These are phyloP conservation scores for Brevimyrus niger DNA, from an alignment of 2,113 vertebrate species.

Conservation along the genomic window DNA sequence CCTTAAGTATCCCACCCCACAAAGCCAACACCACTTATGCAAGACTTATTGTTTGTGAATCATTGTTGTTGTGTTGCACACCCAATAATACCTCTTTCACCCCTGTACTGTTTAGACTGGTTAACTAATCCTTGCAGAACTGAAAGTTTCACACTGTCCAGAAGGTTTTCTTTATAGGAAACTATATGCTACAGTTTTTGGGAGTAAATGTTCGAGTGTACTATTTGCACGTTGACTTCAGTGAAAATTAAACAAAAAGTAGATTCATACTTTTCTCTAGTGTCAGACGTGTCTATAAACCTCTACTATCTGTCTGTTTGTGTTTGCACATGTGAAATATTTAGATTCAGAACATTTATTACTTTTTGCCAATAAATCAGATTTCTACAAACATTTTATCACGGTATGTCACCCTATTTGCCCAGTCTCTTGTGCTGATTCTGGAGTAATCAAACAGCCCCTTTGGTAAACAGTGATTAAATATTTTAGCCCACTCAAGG, in stretches of 20 bases:
- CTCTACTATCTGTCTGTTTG: neutral
- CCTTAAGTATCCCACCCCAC: neutral
- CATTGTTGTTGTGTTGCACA: neutral
- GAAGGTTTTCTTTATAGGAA: neutral
- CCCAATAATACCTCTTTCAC: neutral
- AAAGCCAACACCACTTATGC: neutral
- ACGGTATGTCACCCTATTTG: conserved; percentile 16
- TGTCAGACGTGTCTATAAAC: neutral
- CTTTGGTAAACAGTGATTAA: conserved; percentile 25
- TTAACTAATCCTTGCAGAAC: neutral
- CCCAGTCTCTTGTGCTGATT: conserved; percentile 9
- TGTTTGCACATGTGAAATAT: conserved; percentile 1
- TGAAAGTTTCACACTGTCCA: neutral
- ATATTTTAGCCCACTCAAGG: conserved; percentile 13
- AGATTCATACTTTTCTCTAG: neutral
- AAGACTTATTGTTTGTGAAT: neutral
- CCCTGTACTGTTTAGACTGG: neutral
- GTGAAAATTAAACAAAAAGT: neutral
- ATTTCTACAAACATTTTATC: conserved; percentile 19
- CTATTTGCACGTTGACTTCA: neutral
- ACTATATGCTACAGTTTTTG: neutral
- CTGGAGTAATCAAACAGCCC: conserved; percentile 15
- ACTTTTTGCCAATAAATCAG: neutral
- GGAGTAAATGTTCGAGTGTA: neutral
- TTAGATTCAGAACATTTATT: neutral